A percentile compares a stretch with the other conserved stretches of the same genome.
Evolutionary conservation across 2,113 vertebrate species (phyloP).

Genomic region (Panthera tigris): DNA sequence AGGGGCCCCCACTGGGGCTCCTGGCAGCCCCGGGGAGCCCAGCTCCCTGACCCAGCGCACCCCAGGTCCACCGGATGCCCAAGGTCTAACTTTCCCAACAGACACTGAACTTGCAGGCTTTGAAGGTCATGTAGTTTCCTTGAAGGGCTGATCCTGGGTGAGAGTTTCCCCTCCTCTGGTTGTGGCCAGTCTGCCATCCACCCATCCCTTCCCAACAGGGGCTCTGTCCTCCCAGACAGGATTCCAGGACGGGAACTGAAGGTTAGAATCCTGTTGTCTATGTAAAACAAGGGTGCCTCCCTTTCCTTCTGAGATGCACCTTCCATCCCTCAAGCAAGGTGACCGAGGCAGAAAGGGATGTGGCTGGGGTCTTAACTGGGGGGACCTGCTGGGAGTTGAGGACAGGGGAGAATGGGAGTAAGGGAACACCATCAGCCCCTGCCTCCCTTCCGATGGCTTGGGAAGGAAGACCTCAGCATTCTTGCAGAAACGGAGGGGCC

Average conservation of each 20-base stretch:
- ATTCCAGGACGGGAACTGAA: background rate
- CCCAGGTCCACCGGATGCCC: background rate
- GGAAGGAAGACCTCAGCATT: background rate
- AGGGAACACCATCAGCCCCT: background rate
- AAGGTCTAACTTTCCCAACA: background rate
- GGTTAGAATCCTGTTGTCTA: background rate
- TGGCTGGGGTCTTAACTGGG: background rate
- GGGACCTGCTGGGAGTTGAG: background rate
- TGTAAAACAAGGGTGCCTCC: too few relatives aligned
- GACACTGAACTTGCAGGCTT: background rate
- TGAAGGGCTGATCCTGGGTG: background rate
- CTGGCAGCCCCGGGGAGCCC: background rate
- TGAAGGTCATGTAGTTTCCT: background rate
- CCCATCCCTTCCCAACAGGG: background rate
- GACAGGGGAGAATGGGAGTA: background rate
- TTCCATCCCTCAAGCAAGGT: background rate
- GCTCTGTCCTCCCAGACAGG: background rate
- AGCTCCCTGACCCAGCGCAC: background rate
- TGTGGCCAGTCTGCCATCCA: background rate
- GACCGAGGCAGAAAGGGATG: background rate
- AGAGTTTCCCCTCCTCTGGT: background rate
- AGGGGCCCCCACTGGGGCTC: background rate
- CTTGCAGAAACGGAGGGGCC: background rate
- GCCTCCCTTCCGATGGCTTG: background rate
- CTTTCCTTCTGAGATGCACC: too few relatives aligned